Evolutionary conservation across 2,797 vertebrate species (phyloP), one percentile per base, ranked within the genome.

Genomic region (Halcyon chelicuti): DNA sequence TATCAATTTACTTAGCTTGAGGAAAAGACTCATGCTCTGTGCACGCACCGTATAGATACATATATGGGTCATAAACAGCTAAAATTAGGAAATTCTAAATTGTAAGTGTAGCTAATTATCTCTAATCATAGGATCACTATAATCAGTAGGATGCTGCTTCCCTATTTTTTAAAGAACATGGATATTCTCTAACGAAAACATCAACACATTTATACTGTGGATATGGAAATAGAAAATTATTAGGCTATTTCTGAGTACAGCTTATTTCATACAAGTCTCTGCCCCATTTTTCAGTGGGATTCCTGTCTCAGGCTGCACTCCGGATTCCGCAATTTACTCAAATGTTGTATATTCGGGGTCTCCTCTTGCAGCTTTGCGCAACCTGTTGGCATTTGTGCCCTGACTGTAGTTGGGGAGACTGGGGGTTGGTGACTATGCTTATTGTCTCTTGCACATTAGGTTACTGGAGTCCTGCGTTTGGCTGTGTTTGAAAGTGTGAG

Each of bases 101-200:
- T 74, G 84, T 88, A 44, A 40, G 39, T 49, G 72, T 60, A 57
- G 61, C 92, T 96, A 93, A 96, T 93, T 95, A 94, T 68, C 62
- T 77, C 57, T 86, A 90, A 96, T 97, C 90, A 92, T 86, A 65
- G 90, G 60, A 80, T 93, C 81, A 35, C 86, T 93, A 4, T 96
- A 83, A 95, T 95, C 95, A 94, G 67, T 51, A 65, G 77, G 58
- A 75, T 81, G 84, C 74, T 81, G 84, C 57, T 52, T 76, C 52
- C 29, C 40, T 71, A 10, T 91, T 90, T 70, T 94, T 93, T 90
- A 94, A 95, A 90, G 83, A 88, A 77, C 44, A 57, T 35, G 65
- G 81, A 74, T 90, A 46, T 8, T 79, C 44, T 67, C 29, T 47
- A 70, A 66, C 80, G 74, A 79, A 94, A 90, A 25, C 66, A 62